These are phyloP conservation scores for Ceraclea dissimilis DNA, from an alignment of 2,888 invertebrate genomes.

Conservation along the genomic window DNA sequence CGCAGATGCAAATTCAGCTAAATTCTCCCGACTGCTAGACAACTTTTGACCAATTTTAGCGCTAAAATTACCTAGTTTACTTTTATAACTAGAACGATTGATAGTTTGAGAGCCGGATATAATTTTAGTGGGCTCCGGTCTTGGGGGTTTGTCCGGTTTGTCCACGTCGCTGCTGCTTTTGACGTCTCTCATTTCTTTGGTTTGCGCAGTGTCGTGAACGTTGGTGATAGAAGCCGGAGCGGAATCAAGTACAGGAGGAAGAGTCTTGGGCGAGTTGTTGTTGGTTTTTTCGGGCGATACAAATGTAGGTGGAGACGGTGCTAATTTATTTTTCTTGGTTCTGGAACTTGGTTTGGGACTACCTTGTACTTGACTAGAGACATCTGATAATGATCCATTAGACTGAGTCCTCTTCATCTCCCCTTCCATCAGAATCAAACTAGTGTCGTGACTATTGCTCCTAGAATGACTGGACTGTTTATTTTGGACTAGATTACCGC, in stretches of 20 bases:
- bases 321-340: constrained; percentile 67
- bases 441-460: constrained; percentile 54
- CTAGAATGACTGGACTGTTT: constrained; percentile 40
- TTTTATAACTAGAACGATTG: constrained; percentile 51
- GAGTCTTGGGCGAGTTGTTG: constrained; percentile 32
- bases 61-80: constrained; percentile 32
- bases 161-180: constrained; percentile 32
- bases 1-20: constrained; percentile 32
- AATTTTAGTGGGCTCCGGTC: constrained; percentile 46
- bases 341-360: constrained; percentile 67
- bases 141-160: constrained; percentile 58
- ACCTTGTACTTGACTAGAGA: constrained; percentile 61
- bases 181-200: constrained; percentile 32
- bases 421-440: constrained; percentile 42
- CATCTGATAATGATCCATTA: constrained; percentile 60
- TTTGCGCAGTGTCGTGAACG: constrained; percentile 32
- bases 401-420: constrained; percentile 56
- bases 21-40: constrained; percentile 39
- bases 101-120: constrained; percentile 52
- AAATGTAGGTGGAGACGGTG: constrained; percentile 60
- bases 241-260: constrained; percentile 25
- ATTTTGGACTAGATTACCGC: constrained; percentile 11
- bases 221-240: constrained; percentile 19
- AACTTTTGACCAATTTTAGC: constrained; percentile 36
- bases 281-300: constrained; percentile 43